Evolutionary conservation across 2,888 invertebrate species (phyloP).

Genomic region (Barypeithes pellucidus): DNA sequence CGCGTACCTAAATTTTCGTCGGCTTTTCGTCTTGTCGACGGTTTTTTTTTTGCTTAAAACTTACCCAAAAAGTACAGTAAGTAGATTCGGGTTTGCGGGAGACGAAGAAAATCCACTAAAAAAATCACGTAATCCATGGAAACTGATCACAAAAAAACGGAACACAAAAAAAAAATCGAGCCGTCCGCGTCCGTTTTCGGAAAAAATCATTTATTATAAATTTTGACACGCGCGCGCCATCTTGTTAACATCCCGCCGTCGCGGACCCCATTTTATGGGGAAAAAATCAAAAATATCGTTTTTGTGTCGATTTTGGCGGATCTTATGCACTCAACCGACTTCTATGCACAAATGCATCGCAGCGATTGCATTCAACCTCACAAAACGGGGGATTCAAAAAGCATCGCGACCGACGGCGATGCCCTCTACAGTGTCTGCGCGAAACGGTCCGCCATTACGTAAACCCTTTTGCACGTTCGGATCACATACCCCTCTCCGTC

Average conservation of each 20-base stretch:
- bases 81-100: not conserved
- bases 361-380: constrained; percentile 53
- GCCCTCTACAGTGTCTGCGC: constrained; percentile 48
- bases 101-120: constrained; percentile 28
- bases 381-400: constrained; percentile 48
- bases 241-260: constrained; percentile 37
- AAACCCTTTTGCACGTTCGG: constrained; percentile 32
- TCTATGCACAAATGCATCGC: constrained; percentile 54
- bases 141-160: constrained; percentile 26
- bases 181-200: not conserved
- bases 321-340: constrained; percentile 41
- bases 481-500: constrained; percentile 32
- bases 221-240: constrained; percentile 49
- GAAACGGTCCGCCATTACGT: constrained; percentile 48
- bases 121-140: constrained; percentile 33
- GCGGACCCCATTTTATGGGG: not conserved
- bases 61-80: not conserved
- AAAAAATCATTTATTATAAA: constrained; percentile 32
- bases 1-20: constrained; percentile 30
- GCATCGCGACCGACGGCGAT: constrained; percentile 45
- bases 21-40: not conserved
- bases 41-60: constrained; percentile 4
- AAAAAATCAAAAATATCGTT: constrained; percentile 28
- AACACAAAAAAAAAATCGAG: constrained; percentile 17
- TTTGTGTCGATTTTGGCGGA: constrained; percentile 27